Percentiles rank a stretch among this genome's conserved stretches.
These are phyloP conservation scores for Rhinolophus ferrumequinum DNA, from an alignment of 2,113 vertebrate species.

Conservation along the genomic window DNA sequence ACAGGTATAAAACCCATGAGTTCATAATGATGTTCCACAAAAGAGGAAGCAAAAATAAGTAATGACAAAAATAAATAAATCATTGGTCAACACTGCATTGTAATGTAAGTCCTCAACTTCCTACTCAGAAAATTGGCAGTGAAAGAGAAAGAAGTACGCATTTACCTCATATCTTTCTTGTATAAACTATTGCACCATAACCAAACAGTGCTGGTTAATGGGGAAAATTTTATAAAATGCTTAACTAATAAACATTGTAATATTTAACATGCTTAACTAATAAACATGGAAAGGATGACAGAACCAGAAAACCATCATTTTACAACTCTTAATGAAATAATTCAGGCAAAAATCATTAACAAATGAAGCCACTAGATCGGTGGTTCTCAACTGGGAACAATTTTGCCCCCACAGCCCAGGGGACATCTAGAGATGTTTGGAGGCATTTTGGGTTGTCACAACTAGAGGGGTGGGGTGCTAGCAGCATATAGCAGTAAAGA, in stretches of 20 bases:
- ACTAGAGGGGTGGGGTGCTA: neutral
- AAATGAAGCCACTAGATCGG: neutral
- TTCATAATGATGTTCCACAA: neutral
- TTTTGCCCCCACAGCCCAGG: neutral
- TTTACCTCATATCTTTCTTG: neutral
- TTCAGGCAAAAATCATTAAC: neutral
- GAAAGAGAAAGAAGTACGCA: neutral
- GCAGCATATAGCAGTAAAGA: neutral
- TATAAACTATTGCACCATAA: neutral
- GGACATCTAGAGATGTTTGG: neutral
- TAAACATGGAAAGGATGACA: neutral
- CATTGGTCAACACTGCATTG: neutral
- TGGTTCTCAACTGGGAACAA: neutral
- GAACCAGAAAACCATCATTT: conserved; percentile 44
- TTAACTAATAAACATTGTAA: neutral
- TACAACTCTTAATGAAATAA: conserved; percentile 8
- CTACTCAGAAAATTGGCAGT: conserved; percentile 28
- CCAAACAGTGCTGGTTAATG: neutral
- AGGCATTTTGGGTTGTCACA: neutral
- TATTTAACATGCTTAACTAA: conserved; percentile 13
- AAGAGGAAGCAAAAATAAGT: neutral
- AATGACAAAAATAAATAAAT: conserved; percentile 26
- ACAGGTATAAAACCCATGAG: neutral
- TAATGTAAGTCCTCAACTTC: neutral
- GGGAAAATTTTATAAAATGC: conserved; percentile 14